Evolutionary conservation across 1,140 invertebrate species (phyloP).

Genomic region (Pinna nobilis): DNA sequence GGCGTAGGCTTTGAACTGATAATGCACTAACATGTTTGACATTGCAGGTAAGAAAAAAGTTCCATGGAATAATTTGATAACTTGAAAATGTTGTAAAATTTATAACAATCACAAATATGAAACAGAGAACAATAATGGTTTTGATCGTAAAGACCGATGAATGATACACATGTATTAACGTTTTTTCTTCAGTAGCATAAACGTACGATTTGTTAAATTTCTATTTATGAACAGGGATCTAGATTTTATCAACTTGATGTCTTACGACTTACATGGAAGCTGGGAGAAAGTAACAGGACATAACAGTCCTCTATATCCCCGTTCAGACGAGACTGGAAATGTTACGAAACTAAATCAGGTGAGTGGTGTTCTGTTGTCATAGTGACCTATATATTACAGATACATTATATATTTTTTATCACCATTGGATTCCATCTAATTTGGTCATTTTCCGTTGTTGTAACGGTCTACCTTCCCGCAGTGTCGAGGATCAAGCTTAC

Average conservation of each 20-base stretch:
- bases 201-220: not conserved
- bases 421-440: no score
- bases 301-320: conserved; percentile 62
- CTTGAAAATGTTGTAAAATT: not conserved
- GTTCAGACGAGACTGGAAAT: conserved; percentile 49
- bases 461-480: no score
- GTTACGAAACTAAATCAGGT: conserved; percentile 38
- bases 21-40: no score
- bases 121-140: not conserved
- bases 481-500: no score
- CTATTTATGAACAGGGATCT: conserved; percentile 41
- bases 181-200: not conserved
- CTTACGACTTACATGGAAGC: conserved; percentile 65
- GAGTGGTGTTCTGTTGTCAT: no score
- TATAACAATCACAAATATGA: not conserved
- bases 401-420: no score
- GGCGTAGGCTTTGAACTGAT: not conserved
- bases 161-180: not conserved
- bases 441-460: no score
- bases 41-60: not conserved
- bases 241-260: conserved; percentile 94
- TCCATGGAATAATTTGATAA: not conserved
- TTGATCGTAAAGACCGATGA: not conserved
- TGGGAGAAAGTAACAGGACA: conserved; percentile 61
- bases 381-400: no score